Evolutionary conservation across 2,888 invertebrate species (phyloP), one percentile per base, ranked within the genome.

Genomic region (Drosophila aldrichi): DNA sequence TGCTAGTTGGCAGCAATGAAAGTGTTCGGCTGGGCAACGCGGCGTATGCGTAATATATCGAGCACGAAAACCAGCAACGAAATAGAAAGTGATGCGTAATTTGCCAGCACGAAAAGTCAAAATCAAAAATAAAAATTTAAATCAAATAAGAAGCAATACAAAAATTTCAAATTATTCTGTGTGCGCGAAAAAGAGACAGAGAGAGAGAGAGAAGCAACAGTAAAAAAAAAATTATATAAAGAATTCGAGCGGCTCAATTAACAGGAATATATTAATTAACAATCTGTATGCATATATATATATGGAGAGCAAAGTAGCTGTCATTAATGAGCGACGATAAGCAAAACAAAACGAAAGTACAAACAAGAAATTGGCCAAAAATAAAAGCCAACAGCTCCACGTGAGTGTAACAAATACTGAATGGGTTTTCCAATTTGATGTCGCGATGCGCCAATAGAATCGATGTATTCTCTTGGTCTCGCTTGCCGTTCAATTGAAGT

Each of bases 51-150:
- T 87, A 86, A 82, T 80, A 59, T 66, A 66, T 51, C 61, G 70
- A 79, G 66, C 74, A 77, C 60, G 59, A 77, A 74, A 75, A 38
- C 65, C 75, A 58, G 74, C 74, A 82, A 87, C 74, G 84, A 85
- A 85, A 85, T 76, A 61, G 84, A 85, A 85, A 85, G 88, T 85
- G 84, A 85, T 87, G 84, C 84, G 84, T 85, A 85, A 87, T 84
- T 85, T 75, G 80, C 70, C 68, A 82, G 68, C 70, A 57, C 66
- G 52, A 62, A 74, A 70, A 66, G 63, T 56, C 32, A 51, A 58
- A 64, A 60, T n/a, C 25, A 61, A 20, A 54, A 61, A 46, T 56
- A 48, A 38, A 43, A 55, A 62, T 36, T 5, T 9, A 4, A 38
- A 36, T 14, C 43, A 61, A 36, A 10, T 7, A 18, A 44, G 41